Conservation (phyloP, 2,113 vertebrate species). For the Caloenas nicobarica region DNA sequence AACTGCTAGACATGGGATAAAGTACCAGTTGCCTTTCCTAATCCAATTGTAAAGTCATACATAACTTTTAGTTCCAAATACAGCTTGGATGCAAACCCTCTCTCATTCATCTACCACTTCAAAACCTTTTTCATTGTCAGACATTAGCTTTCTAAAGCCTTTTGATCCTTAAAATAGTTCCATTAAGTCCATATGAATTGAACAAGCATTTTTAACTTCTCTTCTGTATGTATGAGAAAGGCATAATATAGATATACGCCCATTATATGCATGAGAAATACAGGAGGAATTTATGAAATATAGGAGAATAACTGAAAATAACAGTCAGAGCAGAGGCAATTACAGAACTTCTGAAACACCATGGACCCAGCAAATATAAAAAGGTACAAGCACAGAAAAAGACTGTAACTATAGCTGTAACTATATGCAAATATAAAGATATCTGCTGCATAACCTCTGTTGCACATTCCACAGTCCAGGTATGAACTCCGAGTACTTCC, state of each 20-base stretch:
- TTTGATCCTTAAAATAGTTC: not conserved
- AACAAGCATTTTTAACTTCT: not conserved
- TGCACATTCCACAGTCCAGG: not conserved
- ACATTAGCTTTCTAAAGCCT: not conserved
- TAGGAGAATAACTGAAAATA: not conserved
- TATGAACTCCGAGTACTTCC: not conserved
- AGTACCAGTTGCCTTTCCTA: not conserved
- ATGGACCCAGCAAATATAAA: not conserved
- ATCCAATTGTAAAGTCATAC: not conserved
- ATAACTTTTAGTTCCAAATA: not conserved
- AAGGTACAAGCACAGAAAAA: not conserved
- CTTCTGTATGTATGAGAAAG: not conserved
- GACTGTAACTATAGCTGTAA: not conserved
- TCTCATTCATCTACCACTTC: not conserved
- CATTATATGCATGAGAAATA: not conserved
- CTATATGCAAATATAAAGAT: not conserved
- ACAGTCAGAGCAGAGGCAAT: not conserved
- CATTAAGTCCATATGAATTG: not conserved
- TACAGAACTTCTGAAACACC: not conserved
- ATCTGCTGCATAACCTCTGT: not conserved
- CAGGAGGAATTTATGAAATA: not conserved
- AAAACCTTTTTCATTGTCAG: not conserved
- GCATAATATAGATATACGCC: not conserved
- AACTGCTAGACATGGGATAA: not conserved
- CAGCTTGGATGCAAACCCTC: not conserved